Evolutionary conservation across 2,113 vertebrate genomes (phyloP).

Genomic region (Regulus satrapa): DNA sequence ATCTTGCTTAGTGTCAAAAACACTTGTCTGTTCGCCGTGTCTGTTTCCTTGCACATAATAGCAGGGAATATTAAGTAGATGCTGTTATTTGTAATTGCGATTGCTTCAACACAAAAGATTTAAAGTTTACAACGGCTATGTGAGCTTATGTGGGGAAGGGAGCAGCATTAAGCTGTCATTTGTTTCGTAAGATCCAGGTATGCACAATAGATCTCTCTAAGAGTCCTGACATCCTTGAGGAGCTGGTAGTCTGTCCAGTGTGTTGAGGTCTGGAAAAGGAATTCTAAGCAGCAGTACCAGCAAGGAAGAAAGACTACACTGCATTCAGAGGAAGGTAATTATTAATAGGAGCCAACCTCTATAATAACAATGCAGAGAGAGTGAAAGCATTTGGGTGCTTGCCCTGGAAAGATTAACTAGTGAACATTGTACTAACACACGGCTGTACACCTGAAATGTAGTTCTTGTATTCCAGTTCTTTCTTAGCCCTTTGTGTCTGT

Average conservation of each 20-base stretch:
- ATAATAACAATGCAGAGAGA: background rate
- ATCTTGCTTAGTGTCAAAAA: background rate
- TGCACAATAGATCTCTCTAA: background rate
- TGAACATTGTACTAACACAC: background rate
- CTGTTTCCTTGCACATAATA: background rate
- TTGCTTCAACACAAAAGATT: background rate
- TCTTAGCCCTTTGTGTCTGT: background rate
- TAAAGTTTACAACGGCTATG: background rate
- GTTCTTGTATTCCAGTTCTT: background rate
- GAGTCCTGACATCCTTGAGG: background rate
- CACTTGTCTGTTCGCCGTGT: background rate
- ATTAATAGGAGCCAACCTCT: constrained; percentile 4
- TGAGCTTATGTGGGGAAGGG: background rate
- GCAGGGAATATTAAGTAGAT: background rate
- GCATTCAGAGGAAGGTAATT: background rate
- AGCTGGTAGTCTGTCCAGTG: background rate
- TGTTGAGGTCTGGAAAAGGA: background rate
- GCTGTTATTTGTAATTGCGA: background rate
- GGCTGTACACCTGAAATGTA: background rate
- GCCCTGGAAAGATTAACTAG: background rate
- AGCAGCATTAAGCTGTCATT: background rate
- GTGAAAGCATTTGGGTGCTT: background rate
- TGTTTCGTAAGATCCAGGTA: background rate
- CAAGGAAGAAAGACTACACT: background rate
- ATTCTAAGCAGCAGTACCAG: background rate